Evolutionary conservation across 2,113 vertebrate genomes (phyloP).

Genomic region (Eidolon helvum): DNA sequence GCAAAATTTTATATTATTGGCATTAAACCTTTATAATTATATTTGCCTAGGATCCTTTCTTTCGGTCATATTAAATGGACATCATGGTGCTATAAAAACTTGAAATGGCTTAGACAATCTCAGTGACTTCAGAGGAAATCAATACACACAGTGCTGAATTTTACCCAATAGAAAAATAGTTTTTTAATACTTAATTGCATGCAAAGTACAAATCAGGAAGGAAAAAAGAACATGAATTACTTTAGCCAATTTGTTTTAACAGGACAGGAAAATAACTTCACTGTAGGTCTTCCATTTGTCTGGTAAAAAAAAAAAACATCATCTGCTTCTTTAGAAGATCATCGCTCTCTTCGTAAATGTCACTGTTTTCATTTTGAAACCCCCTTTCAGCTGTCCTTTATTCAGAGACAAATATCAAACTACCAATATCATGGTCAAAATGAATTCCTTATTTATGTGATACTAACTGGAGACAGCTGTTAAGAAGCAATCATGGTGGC

Average conservation of each 20-base stretch:
- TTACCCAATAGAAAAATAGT: conserved; percentile 59
- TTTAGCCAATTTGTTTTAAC: not conserved
- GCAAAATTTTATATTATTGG: conserved; percentile 53
- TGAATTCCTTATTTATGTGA: not conserved
- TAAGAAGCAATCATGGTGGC: not conserved
- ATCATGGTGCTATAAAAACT: conserved; percentile 57
- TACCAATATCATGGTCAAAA: not conserved
- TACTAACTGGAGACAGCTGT: not conserved
- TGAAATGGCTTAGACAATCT: conserved; percentile 60
- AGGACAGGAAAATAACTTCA: not conserved
- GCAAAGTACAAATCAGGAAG: conserved; percentile 19
- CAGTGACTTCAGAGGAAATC: conserved; percentile 54
- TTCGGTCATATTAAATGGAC: conserved; percentile 57
- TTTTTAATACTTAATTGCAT: conserved; percentile 53
- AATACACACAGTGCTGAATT: conserved; percentile 39
- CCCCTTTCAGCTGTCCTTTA: not conserved
- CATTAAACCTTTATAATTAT: conserved; percentile 56
- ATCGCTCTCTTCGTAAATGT: not conserved
- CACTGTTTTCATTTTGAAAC: conserved; percentile 16
- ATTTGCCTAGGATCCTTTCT: conserved; percentile 22
- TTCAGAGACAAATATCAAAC: not conserved
- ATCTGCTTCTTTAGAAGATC: not conserved
- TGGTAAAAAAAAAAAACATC: not conserved
- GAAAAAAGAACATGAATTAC: not conserved
- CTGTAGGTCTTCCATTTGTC: conserved; percentile 14